These are phyloP conservation scores for Dynastes hyllus DNA, from an alignment of 2,888 invertebrate genomes.

Conservation along the genomic window DNA sequence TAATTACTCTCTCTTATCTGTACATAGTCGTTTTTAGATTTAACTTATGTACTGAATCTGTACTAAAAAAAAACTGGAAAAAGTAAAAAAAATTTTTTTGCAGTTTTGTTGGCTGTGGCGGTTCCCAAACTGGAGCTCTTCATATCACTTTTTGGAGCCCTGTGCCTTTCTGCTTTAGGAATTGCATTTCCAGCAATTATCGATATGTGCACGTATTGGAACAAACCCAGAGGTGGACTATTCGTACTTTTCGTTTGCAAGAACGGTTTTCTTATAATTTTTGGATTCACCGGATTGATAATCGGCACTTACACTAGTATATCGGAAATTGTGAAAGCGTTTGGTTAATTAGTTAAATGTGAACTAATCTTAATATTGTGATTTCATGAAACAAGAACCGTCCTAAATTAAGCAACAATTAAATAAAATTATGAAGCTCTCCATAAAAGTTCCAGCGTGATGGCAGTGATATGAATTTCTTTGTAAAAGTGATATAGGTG, in stretches of 20 bases:
- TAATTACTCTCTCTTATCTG: too few species aligned
- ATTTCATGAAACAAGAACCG: conserved; percentile 31
- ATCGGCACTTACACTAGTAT: conserved; percentile 81
- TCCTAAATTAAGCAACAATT: conserved; percentile 16
- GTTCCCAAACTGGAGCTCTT: conserved; percentile 90
- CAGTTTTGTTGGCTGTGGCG: conserved; percentile 88
- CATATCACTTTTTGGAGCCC: conserved; percentile 88
- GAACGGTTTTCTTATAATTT: conserved; percentile 74
- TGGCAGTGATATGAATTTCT: conserved; percentile 4
- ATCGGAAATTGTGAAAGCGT: conserved; percentile 74
- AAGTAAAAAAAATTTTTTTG: conserved; percentile 60
- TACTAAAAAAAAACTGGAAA: too few species aligned
- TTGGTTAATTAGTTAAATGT: conserved; percentile 62
- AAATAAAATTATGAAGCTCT: conserved; percentile 1
- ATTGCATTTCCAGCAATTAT: conserved; percentile 93
- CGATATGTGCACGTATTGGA: conserved; percentile 88
- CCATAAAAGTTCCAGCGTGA: not conserved
- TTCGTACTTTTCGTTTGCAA: conserved; percentile 71
- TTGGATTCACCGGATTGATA: conserved; percentile 78
- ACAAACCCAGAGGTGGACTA: conserved; percentile 74
- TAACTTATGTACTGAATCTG: too few species aligned
- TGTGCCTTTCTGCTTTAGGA: conserved; percentile 91
- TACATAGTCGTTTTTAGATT: too few species aligned
- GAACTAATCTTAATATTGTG: conserved; percentile 37
- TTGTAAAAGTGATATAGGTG: conserved; percentile 19